Conservation (phyloP, 2,888 invertebrate genomes). For the Athalia rosae region DNA sequence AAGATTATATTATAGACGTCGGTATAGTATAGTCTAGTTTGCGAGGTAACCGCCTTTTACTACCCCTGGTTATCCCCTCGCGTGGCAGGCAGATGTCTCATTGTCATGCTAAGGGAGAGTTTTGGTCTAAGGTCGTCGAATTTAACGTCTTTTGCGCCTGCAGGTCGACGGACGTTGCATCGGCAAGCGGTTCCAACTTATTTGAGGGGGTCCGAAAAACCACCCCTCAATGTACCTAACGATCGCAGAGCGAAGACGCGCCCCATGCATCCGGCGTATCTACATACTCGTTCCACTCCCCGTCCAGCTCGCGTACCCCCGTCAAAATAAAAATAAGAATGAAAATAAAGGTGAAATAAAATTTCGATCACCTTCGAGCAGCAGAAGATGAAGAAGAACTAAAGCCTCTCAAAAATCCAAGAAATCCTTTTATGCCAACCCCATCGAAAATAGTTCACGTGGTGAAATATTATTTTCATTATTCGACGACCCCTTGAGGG, state of each 20-base stretch:
- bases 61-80: conserved; percentile 36
- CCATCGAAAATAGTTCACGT: no score
- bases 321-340: no score
- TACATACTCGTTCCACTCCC: no score
- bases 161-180: conserved; percentile 25
- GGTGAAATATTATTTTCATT: no score
- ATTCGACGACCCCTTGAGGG: no score
- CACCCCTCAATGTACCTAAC: neutral
- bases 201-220: conserved; percentile 1
- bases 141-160: conserved; percentile 35
- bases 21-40: neutral
- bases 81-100: conserved; percentile 66
- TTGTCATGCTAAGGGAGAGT: conserved; percentile 69
- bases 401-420: no score
- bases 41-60: neutral
- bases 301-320: no score
- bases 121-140: conserved; percentile 40
- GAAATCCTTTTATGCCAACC: no score
- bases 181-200: conserved; percentile 11
- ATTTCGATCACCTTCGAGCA: no score
- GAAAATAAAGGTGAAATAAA: no score
- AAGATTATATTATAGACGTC: conserved; percentile 29
- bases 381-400: no score
- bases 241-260: neutral
- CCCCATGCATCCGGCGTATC: no score